phyloP scores from a whole-genome alignment of 2,797 vertebrate species.

The Melanotaenia trifasciata region DNA sequence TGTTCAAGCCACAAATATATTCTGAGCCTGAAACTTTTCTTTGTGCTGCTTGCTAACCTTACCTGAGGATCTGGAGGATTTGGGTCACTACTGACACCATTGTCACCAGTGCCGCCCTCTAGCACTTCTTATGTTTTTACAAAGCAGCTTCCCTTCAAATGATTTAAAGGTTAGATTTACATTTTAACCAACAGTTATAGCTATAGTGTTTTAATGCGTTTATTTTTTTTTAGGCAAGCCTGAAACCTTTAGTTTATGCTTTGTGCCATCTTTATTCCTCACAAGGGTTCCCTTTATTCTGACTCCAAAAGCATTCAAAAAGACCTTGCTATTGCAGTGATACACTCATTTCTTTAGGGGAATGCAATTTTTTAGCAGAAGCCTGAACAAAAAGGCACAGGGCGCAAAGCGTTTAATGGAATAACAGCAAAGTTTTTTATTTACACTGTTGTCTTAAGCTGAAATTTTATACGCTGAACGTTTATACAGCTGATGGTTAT shows the following conservation, averaged over 20 bases:
- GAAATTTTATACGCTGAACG: neutral
- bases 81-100: neutral
- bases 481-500: constrained; percentile 1
- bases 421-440: neutral
- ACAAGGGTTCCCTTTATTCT: too few species aligned
- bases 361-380: too few species aligned
- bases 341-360: too few species aligned
- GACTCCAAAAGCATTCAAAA: too few species aligned
- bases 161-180: neutral
- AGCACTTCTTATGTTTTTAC: neutral
- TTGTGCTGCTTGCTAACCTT: neutral
- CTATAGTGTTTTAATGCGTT: too few species aligned
- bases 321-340: too few species aligned
- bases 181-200: neutral
- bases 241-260: too few species aligned
- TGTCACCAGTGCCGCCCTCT: neutral
- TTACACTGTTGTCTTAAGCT: constrained; percentile 5
- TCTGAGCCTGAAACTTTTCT: constrained; percentile 4
- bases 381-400: too few species aligned
- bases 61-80: neutral
- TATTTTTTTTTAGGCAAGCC: too few species aligned
- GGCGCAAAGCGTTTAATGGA: too few species aligned
- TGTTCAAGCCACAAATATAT: neutral
- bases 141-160: neutral
- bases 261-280: too few species aligned